These are phyloP conservation scores for Stegodyphus mimosarum DNA, from an alignment of 1,140 invertebrate species.

Conservation along the genomic window DNA sequence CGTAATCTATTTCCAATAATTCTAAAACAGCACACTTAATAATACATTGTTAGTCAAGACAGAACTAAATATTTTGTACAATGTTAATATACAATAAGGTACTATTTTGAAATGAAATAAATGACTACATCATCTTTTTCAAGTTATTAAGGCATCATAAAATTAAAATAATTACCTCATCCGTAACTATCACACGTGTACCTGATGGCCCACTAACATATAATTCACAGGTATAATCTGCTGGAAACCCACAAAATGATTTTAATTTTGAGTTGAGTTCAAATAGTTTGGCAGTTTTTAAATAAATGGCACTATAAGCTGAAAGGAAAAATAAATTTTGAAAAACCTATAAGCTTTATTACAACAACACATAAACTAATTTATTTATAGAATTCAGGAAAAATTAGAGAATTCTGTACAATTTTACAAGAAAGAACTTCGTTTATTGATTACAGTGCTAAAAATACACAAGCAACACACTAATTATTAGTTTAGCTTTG, in stretches of 20 bases:
- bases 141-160: background rate
- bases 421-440: no score
- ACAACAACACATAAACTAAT: no score
- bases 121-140: background rate
- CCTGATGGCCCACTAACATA: conserved; percentile 48
- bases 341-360: no score
- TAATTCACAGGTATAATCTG: conserved; percentile 46
- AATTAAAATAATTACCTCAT: conserved; percentile 31
- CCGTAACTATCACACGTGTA: conserved; percentile 44
- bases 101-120: background rate
- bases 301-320: conserved; percentile 56
- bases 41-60: background rate
- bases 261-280: conserved; percentile 46
- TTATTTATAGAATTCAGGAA: no score
- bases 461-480: no score
- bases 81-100: background rate
- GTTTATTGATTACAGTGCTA: no score
- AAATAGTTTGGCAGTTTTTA: conserved; percentile 32
- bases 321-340: conserved; percentile 9
- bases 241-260: conserved; percentile 42
- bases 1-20: background rate
- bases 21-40: background rate
- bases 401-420: no score
- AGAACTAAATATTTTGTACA: background rate
- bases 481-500: no score